A percentile compares a stretch with the other conserved stretches of the same genome.
Conservation (phyloP, 2,888 invertebrate genomes). For the Megaustenia siamemsis region DNA sequence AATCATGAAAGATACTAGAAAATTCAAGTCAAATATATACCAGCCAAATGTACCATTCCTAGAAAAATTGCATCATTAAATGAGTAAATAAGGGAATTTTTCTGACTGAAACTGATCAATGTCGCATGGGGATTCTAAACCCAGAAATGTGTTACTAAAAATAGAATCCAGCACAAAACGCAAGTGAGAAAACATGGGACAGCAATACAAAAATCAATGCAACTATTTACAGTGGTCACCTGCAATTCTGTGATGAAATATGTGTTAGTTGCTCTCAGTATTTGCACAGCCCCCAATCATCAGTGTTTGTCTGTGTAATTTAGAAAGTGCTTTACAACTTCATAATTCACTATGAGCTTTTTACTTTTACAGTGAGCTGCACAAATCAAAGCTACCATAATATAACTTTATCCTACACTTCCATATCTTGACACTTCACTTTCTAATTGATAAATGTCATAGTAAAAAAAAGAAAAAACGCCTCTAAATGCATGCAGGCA, state of each 20-base stretch:
- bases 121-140: background rate
- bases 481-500: too few species aligned
- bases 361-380: background rate
- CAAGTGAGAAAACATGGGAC: background rate
- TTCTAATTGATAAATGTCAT: too few species aligned
- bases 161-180: background rate
- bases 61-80: too few species aligned
- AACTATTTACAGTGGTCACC: background rate
- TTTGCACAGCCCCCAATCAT: background rate
- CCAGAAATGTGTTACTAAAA: background rate
- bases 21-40: too few species aligned
- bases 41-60: too few species aligned
- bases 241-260: background rate
- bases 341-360: background rate
- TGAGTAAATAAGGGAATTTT: too few species aligned
- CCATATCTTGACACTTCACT: too few species aligned
- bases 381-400: too few species aligned
- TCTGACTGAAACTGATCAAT: background rate
- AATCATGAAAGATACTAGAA: too few species aligned
- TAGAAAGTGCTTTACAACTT: background rate
- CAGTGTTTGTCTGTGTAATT: background rate
- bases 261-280: background rate
- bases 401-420: too few species aligned
- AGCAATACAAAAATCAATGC: constrained; percentile 10
- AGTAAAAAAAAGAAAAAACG: too few species aligned